These are phyloP conservation scores for Protaetia brevitarsis DNA, from an alignment of 1,140 invertebrate genomes.

Conservation along the genomic window DNA sequence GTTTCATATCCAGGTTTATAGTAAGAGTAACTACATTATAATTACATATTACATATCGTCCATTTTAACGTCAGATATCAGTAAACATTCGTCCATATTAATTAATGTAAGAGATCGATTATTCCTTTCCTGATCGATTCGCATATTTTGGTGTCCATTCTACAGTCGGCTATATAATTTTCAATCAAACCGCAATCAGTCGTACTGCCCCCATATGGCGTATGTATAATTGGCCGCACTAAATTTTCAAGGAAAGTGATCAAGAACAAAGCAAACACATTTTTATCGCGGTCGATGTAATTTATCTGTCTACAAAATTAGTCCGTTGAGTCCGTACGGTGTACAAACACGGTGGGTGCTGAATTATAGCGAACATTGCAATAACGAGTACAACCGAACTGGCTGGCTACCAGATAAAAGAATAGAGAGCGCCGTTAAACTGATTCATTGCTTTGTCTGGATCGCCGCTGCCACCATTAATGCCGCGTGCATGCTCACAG, in stretches of 20 bases:
- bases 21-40: too few species aligned
- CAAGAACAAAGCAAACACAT: conserved; percentile 3
- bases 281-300: neutral
- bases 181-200: conserved; percentile 3
- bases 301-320: conserved; percentile 25
- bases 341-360: conserved; percentile 26
- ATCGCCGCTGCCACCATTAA: conserved; percentile 28
- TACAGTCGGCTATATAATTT: neutral
- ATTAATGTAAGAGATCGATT: too few species aligned
- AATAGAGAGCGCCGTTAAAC: conserved; percentile 29
- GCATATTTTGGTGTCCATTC: neutral
- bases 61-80: too few species aligned
- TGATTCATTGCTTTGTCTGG: conserved; percentile 25
- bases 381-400: conserved; percentile 28
- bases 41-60: too few species aligned
- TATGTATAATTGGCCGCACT: neutral
- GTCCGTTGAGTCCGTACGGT: conserved; percentile 16
- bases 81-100: too few species aligned
- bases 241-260: neutral
- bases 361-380: conserved; percentile 26
- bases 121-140: too few species aligned
- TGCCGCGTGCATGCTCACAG: conserved; percentile 20
- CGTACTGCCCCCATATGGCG: neutral
- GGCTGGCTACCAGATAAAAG: conserved; percentile 29
- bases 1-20: too few species aligned